Evolutionary conservation across 2,797 vertebrate genomes (phyloP), one percentile per base, ranked within the genome.

Genomic region (Sternarchorhynchus goeldii): DNA sequence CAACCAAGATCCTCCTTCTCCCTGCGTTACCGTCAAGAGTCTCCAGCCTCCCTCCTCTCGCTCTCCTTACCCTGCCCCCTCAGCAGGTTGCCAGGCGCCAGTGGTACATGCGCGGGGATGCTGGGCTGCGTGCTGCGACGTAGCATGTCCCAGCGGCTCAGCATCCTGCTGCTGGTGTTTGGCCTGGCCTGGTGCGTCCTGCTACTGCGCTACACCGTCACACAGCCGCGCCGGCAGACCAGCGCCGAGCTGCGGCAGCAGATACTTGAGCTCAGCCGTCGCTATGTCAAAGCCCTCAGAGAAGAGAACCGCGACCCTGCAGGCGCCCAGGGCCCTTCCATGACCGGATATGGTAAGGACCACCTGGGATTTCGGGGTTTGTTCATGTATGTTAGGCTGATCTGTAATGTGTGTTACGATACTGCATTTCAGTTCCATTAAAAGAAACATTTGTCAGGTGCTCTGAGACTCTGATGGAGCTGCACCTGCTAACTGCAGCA

Each of bases 121-220:
- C 93, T 97, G 88, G 92, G 92, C 87, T 87, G 92, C 78, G 89
- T 97, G 83, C 92, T 96, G 88, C 95, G 95, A 76, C 96, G 96
- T 92, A 97, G 96, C 88, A 94, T 98, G 94, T 98, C 97, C 81
- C 96, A 99, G 90, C 97, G 96, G 90, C 92, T 99, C 87, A 96
- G 97, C 86, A 85, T 95, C 87, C 90, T 99, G 82, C 93, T 99
- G 88, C 85, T 99, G 79, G 76, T 96, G 36, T 96, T 97, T n/a
- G 97, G 97, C 85, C 92, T 99, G 85, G 94, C 91, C 64, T 99
- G 97, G 97, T 96, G 97, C 68, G 88, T 99, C 69, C 95, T 98
- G 94, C 89, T 99, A 85, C 90, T 99, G 59, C 95, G 95, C 78
- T 99, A 98, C 87, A 98, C 96, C 0, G 93, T 96, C 65, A 96